Evolutionary conservation across 1,140 invertebrate species (phyloP).

Genomic region (Coenobita brevimanus): DNA sequence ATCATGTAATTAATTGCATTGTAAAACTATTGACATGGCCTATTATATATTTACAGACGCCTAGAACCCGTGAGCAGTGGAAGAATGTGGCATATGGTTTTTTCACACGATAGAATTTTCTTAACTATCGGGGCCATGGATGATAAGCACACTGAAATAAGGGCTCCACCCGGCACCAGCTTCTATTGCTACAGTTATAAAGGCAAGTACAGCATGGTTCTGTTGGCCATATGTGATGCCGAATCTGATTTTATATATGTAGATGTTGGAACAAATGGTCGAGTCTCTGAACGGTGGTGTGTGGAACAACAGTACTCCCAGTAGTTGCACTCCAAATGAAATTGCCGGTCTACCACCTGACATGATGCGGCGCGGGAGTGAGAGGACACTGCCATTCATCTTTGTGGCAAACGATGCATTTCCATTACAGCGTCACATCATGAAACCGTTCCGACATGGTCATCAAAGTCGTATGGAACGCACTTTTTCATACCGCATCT

Average conservation of each 20-base stretch:
- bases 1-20: too few species aligned
- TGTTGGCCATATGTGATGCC: slow-evolving; percentile 34
- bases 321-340: neutral
- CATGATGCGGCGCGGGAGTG: slow-evolving; percentile 7
- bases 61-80: slow-evolving; percentile 30
- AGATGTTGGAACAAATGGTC: too few species aligned
- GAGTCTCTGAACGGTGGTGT: slow-evolving; percentile 28
- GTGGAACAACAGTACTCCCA: slow-evolving; percentile 4
- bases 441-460: slow-evolving; percentile 24
- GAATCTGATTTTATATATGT: neutral
- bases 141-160: slow-evolving; percentile 3
- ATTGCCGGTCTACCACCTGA: slow-evolving; percentile 26
- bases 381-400: slow-evolving; percentile 29
- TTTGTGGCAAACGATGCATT: slow-evolving; percentile 36
- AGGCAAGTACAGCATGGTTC: too few species aligned
- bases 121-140: slow-evolving; percentile 16
- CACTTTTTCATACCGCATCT: slow-evolving; percentile 22
- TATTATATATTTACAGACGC: slow-evolving; percentile 10
- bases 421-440: slow-evolving; percentile 17
- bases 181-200: slow-evolving; percentile 35
- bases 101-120: slow-evolving; percentile 10
- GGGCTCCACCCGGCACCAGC: neutral
- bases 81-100: slow-evolving; percentile 28
- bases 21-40: neutral
- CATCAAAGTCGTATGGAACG: slow-evolving; percentile 16